Evolutionary conservation across 1,140 invertebrate species (phyloP), one percentile per base, ranked within the genome.

Genomic region (Artemia franciscana): DNA sequence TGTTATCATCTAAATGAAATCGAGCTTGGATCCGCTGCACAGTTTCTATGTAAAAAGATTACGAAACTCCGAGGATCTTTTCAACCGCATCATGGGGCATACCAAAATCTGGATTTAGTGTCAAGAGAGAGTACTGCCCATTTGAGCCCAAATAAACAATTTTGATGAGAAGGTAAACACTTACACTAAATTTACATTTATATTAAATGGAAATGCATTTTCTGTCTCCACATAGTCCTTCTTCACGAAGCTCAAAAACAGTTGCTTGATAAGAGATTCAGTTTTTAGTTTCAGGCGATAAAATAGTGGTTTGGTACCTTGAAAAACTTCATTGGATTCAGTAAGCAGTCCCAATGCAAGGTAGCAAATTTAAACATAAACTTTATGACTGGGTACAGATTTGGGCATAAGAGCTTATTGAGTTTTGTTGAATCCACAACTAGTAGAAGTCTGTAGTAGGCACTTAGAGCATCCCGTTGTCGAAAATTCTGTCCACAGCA

Each of bases 341-440:
- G 24, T 70, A 15, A 70, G 57, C 15, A 69, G 56, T 5, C 57
- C 67, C 18, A 71, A 27, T 24, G 60, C 58, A 70, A 70, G 7
- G 67, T 66, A 65, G 70, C 65, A 39, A 72, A 72, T 60, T 71
- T 67, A n/a, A 72, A 60, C 62, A 71, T 69, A 9, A 71, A 25
- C 26, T 60, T 62, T 23, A 66, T 71, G 56, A 69, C 66, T 30
- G 62, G 51, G 67, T 74, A 73, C 63, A 73, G 59, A 12, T 66
- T 67, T 21, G 51, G 63, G 15, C 70, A 57, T 58, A 72, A 74
- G 61, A 66, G 62, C 60, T 72, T 67, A 12, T 67, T 70, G 18
- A 66, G 71, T 39, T 68, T 68, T 28, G 69, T 72, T 58, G 69
- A 71, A 67, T 72, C 71, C 26, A 64, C 59, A 65, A n/a, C n/a